Evolutionary conservation across 2,113 vertebrate species (phyloP).

Genomic region (Prolemur simus): DNA sequence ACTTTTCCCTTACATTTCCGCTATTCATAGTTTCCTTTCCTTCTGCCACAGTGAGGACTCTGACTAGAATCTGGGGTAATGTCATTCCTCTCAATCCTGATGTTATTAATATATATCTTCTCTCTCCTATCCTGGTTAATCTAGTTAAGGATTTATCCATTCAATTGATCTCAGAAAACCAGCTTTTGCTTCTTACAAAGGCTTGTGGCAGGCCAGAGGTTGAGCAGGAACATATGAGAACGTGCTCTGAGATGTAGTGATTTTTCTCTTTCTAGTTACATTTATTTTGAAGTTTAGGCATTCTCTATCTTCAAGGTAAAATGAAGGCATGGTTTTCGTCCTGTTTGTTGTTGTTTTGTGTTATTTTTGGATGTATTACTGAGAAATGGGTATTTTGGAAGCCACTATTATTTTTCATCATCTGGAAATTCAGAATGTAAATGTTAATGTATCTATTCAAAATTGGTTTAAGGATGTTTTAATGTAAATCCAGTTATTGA

Average conservation of each 20-base stretch:
- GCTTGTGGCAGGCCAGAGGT: not conserved
- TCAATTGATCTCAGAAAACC: not conserved
- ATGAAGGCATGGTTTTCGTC: not conserved
- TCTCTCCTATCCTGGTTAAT: not conserved
- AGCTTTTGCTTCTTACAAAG: not conserved
- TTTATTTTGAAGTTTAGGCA: not conserved
- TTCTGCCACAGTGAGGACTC: not conserved
- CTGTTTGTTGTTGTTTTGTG: not conserved
- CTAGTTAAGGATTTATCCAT: not conserved
- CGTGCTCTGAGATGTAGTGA: not conserved
- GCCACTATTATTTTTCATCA: not conserved
- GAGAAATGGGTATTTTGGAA: not conserved
- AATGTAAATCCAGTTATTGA: not conserved
- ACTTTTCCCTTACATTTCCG: not conserved
- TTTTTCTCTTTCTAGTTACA: not conserved
- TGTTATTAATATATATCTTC: not conserved
- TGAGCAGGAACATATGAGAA: not conserved
- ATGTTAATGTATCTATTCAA: not conserved
- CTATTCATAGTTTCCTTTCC: not conserved
- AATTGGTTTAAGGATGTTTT: not conserved
- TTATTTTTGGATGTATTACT: not conserved
- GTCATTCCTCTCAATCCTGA: not conserved
- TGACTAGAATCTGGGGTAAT: not conserved
- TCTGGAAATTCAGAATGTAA: not conserved
- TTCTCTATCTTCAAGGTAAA: not conserved